Base-by-base conservation (phyloP, 2,888 invertebrate species). In the Athalia cordata region DNA sequence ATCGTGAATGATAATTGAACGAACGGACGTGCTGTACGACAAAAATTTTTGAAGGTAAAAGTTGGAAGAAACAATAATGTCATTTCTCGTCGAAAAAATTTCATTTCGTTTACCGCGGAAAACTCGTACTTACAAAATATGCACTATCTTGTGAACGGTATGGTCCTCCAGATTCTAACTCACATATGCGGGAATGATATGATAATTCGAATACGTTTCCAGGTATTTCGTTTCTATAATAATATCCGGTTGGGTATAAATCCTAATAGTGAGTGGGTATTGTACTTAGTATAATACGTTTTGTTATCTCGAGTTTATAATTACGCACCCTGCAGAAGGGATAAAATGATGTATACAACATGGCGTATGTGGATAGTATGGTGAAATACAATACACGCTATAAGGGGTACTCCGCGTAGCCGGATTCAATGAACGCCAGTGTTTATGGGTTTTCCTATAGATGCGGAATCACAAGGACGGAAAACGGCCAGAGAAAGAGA, bases 391-490 rank as follows among this genome's bases (percentile, higher is more conserved):
- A 70, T 55, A 55, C 70, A 47, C 29, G 47, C 7, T 4, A n/a
- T n/a, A 15, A n/a, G 5, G 45, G 9, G 8, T 43, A 62, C 2
- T 29, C 29, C 29, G 29, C 29, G 29, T 29, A 29, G 29, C 29
- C 7, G 72, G 49, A 75, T 75, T 75, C 75, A 75, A 75, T 75
- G 75, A 75, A 52, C 59, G 62, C 49, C 62, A 29, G 29, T 75
- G 75, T 75, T 75, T 75, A 75, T 75, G 62, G 75, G 75, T 61
- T 64, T 52, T 11, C 61, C 75, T 75, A 75, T 75, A 43, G 29
- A 8, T 8, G 3, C 29, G 15, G 62, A 3, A 11, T 7, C 3
- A 11, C 7, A 52, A 8, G 52, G 11, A 2, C 29, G 29, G 29
- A 29, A 29, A 29, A 29, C 29, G 52, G 52, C 1, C 2, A 11